Evolutionary conservation across 2,797 vertebrate genomes (phyloP).

Genomic region (Spinus olivaceus): DNA sequence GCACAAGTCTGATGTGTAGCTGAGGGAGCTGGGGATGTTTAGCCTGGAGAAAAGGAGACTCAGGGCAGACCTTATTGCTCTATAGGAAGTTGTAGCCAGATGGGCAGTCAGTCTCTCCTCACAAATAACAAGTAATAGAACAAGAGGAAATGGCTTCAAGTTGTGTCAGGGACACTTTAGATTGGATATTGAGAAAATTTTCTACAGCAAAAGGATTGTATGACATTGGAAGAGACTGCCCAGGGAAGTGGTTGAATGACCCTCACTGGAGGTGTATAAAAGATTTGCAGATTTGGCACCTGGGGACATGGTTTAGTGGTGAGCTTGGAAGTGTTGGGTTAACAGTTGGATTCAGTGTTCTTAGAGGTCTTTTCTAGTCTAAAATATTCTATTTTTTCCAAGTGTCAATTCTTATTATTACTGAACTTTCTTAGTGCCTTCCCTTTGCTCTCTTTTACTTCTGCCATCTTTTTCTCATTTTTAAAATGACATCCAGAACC

Average conservation of each 20-base stretch:
- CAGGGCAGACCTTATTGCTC: neutral
- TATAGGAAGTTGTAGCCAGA: neutral
- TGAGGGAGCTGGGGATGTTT: neutral
- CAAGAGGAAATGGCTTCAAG: neutral
- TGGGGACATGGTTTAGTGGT: neutral
- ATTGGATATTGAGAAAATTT: neutral
- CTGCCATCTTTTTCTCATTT: neutral
- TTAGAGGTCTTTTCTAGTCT: neutral
- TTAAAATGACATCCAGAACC: neutral
- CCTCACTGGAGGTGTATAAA: neutral
- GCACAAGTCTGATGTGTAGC: neutral
- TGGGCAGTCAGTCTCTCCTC: rapidly evolving
- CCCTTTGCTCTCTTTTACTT: neutral
- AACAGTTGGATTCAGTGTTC: neutral
- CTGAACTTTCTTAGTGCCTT: neutral
- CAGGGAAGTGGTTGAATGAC: neutral
- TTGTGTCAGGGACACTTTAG: neutral
- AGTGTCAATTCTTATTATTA: neutral
- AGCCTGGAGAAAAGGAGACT: neutral
- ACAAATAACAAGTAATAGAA: neutral
- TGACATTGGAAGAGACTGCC: neutral
- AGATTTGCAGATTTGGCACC: neutral
- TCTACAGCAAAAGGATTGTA: neutral
- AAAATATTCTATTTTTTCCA: neutral
- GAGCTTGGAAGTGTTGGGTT: neutral